A percentile compares a stretch with the other conserved stretches of the same genome.
Evolutionary conservation across 2,797 vertebrate species (phyloP).

Genomic region (Falco concolor): DNA sequence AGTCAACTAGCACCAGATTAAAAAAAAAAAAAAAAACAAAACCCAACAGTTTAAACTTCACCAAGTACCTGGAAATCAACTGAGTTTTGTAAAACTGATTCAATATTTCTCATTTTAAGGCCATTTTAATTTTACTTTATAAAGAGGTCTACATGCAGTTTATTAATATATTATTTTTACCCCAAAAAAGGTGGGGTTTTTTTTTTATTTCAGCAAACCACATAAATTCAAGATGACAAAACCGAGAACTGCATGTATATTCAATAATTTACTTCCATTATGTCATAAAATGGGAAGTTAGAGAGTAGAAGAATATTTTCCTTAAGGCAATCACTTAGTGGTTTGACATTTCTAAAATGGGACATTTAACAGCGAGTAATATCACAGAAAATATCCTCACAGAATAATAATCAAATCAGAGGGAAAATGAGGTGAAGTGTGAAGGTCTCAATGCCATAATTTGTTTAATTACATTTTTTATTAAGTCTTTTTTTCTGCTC

Average conservation of each 20-base stretch:
- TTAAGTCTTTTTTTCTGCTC: background rate
- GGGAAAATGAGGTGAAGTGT: slow-evolving; percentile 45
- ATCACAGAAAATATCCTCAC: background rate
- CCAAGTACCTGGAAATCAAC: background rate
- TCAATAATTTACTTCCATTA: slow-evolving; percentile 11
- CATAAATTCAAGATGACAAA: background rate
- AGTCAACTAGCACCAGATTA: background rate
- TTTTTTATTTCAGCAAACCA: background rate
- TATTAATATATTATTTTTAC: background rate
- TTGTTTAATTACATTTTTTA: background rate
- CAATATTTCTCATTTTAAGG: background rate
- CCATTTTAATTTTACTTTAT: background rate
- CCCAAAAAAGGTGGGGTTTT: background rate
- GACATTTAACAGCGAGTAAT: slow-evolving; percentile 8
- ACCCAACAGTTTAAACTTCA: background rate
- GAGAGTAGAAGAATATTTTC: background rate
- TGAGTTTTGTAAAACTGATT: background rate
- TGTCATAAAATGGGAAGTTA: background rate
- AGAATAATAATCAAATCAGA: slow-evolving; percentile 12
- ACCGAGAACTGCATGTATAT: background rate
- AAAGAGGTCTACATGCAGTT: background rate
- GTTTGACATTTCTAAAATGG: slow-evolving; percentile 48
- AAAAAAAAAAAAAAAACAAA: background rate
- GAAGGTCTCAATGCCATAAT: background rate
- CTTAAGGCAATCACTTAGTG: slow-evolving; percentile 31